These are phyloP conservation scores for Phenganax marumi DNA, from an alignment of 92 coral and sea anemone species.

Conservation along the genomic window DNA sequence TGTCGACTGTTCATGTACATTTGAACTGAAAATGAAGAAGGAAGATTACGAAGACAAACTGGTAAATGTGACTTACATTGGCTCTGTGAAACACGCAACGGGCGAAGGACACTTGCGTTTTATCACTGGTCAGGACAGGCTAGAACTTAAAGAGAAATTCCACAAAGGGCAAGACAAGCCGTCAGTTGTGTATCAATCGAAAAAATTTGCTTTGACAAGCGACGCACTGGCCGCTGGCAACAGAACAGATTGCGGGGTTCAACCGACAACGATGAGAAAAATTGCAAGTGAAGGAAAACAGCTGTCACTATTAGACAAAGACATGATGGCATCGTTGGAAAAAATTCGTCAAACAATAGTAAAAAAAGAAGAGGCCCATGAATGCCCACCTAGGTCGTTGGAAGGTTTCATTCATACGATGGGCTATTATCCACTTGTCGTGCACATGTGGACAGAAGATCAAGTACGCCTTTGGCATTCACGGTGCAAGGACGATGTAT, in stretches of 20 bases:
- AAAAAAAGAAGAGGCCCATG: neutral
- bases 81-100: constrained; percentile 1
- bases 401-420: constrained; percentile 16
- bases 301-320: constrained; percentile 13
- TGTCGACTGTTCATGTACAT: constrained; percentile 5
- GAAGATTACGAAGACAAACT: neutral
- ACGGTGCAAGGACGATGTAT: constrained; percentile 30
- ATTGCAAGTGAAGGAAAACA: constrained; percentile 18
- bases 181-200: constrained; percentile 16
- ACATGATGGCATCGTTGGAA: neutral
- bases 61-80: constrained; percentile 1
- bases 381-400: neutral
- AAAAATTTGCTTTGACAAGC: neutral
- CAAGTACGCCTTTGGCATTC: constrained; percentile 60
- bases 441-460: constrained; percentile 58
- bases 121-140: neutral
- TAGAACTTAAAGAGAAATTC: neutral
- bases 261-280: constrained; percentile 4
- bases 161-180: constrained; percentile 23
- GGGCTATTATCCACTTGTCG: constrained; percentile 27
- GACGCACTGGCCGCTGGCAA: constrained; percentile 20
- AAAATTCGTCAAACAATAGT: neutral
- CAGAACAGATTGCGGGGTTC: constrained; percentile 13
- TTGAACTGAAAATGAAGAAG: neutral
- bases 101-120: constrained; percentile 19